Base-by-base conservation (phyloP, 2,888 invertebrate genomes). In the Lepidocyrtinus sp. region DNA sequence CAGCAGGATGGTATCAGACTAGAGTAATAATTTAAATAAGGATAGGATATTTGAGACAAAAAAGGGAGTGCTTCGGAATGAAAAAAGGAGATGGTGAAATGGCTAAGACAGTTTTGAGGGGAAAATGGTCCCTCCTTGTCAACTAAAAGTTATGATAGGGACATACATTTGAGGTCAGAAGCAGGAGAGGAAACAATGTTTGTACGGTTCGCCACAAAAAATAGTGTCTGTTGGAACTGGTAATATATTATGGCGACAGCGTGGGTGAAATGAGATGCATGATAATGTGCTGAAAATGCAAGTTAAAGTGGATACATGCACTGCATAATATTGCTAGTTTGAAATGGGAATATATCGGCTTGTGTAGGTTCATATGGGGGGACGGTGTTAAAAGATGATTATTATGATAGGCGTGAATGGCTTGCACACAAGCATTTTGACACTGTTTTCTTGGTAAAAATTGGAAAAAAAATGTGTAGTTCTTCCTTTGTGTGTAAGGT, bases 201-300 rank as follows among this genome's bases (percentile, higher is more conserved):
- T 12, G 12, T 36, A 9, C 36, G 36, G 36, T 36, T 5, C 5
- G 36, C 36, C 36, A 36, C 36, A 36, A 9, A 36, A 36, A 36
- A 36, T n/a, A 59, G 21, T 59, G 21, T 59, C 59, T 59, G 22
- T 21, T 59, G 2, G 59, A 59, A 21, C 21, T 59, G 59, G 59
- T 21, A 19, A 59, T 59, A 59, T 59, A 59, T 59, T 59, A 59
- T 59, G 59, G 59, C 22, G 59, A 59, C 59, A 59, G 59, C 22
- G 50, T 50, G 59, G 59, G 15, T 59, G 59, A 59, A 59, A 59
- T 59, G 59, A 59, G 59, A 59, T 59, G 59, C 59, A 59, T 59
- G 59, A 59, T 59, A 59, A 59, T 59, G 21, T 21, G 19, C 3
- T 36, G n/a, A 59, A 59, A 59, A 59, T 59, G 59, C 59, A 59